Base-by-base conservation (phyloP, 2,797 vertebrate species). In the Sebastiscus albofasciatus region DNA sequence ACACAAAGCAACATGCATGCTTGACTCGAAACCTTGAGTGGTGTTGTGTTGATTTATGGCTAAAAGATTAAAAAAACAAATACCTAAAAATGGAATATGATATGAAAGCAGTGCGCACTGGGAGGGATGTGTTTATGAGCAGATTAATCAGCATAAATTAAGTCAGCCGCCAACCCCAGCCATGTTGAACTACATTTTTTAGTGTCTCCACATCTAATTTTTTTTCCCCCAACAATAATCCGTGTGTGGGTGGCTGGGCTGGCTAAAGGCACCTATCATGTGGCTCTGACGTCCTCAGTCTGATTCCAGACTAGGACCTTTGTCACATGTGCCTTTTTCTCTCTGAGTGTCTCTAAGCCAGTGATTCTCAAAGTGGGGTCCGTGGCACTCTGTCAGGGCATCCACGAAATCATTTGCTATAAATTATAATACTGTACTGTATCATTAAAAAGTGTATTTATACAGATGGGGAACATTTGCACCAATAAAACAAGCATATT, bases 91-190 rank as follows among this genome's bases (percentile, higher is more conserved):
- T 31, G n/a, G 20, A 76, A 69, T 34, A 20, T 24, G 20, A 46
- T 46, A 46, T 46, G 42, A 46, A 62, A 67, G 22, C 59, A 59
- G 42, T 42, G 70, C 67, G 71, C 67, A 31, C 29, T 18, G 24
- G 36, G 34, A 73, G 62, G 67, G 68, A 64, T 82, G 68, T 77
- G 62, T 79, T 68, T 67, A 58, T 66, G 69, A 89, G 76, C 79
- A 86, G 82, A 92, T 91, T 90, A 85, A 89, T 90, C 90, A 84
- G 84, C 84, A 89, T 87, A 83, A 90, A 88, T 90, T 81, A 87
- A 90, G 67, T 68, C 77, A 79, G 75, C 67, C 62, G 33, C 46
- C 76, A 71, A 75, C 34, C 67, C 18, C 49, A 79, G 76, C 72
- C 67, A 84, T 59, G 74, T 42, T 81, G 67, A 87, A 79, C 65